phyloP scores from a whole-genome alignment of 2,797 vertebrate genomes.

The Agapornis canus region DNA sequence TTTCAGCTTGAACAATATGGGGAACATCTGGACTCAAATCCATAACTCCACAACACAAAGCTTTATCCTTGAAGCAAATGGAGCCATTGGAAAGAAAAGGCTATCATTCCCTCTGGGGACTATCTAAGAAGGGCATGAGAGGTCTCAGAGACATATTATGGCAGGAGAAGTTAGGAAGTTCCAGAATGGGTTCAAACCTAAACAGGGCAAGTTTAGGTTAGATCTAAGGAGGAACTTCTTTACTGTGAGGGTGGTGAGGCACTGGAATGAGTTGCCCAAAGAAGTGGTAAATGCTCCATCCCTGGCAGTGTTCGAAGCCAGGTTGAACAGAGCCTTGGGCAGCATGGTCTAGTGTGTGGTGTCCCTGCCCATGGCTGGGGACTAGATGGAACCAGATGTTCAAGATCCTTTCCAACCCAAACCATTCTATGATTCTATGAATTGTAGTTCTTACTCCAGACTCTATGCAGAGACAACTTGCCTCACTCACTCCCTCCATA shows the following conservation, averaged over 20 bases:
- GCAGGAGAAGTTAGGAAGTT: background rate
- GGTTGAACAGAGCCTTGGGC: background rate
- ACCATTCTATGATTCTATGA: background rate
- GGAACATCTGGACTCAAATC: background rate
- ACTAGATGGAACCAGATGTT: background rate
- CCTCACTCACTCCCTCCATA: background rate
- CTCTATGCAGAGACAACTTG: background rate
- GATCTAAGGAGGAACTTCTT: background rate
- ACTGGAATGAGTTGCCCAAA: background rate
- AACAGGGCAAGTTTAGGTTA: background rate
- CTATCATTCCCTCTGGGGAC: background rate
- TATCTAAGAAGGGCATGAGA: background rate
- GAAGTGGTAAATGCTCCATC: background rate
- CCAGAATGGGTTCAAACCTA: background rate
- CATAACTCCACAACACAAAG: background rate
- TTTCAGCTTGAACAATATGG: background rate
- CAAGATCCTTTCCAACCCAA: background rate
- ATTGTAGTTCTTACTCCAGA: background rate
- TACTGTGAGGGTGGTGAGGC: background rate
- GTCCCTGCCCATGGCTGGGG: background rate
- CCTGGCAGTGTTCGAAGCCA: background rate
- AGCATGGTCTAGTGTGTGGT: background rate
- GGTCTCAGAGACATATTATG: background rate
- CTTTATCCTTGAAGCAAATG: background rate
- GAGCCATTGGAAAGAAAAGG: background rate